phyloP scores from a whole-genome alignment of 1,140 invertebrate genomes.

The Diplogasteroides magnus region DNA sequence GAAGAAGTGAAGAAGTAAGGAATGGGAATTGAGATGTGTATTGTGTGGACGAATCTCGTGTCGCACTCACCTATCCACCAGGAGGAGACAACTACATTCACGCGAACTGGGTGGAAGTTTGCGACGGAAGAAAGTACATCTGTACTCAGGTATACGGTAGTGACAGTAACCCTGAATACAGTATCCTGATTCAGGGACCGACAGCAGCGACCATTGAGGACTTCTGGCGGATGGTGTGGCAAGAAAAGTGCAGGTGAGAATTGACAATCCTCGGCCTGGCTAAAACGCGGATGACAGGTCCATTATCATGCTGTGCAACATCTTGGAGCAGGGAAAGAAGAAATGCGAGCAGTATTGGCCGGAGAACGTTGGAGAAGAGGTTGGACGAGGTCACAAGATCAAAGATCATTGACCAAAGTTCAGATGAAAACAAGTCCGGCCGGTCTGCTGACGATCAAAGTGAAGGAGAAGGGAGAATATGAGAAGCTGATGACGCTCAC shows the following conservation, averaged over 20 bases:
- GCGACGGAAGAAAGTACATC: slow-evolving; percentile 55
- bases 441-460: not conserved
- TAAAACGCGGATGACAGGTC: not conserved
- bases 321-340: slow-evolving; percentile 55
- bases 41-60: slow-evolving; percentile 35
- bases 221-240: slow-evolving; percentile 19
- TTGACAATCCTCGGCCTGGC: slow-evolving; percentile 26
- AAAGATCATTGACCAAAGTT: slow-evolving; percentile 23
- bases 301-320: slow-evolving; percentile 32
- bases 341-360: slow-evolving; percentile 59
- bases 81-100: slow-evolving; percentile 62
- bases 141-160: slow-evolving; percentile 5
- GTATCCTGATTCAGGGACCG: slow-evolving; percentile 18
- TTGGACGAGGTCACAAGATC: slow-evolving; percentile 17
- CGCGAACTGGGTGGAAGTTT: slow-evolving; percentile 61
- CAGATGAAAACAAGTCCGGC: not conserved
- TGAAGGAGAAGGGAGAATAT: not conserved
- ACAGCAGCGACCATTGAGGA: slow-evolving; percentile 11
- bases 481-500: not conserved
- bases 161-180: not conserved
- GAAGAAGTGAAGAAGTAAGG: no score
- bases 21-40: slow-evolving; percentile 29
- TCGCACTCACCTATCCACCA: slow-evolving; percentile 5
- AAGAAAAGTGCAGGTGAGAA: slow-evolving; percentile 13
- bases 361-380: slow-evolving; percentile 1